Conservation (phyloP, 1,140 invertebrate genomes). For the Cataglyphis hispanica region DNA sequence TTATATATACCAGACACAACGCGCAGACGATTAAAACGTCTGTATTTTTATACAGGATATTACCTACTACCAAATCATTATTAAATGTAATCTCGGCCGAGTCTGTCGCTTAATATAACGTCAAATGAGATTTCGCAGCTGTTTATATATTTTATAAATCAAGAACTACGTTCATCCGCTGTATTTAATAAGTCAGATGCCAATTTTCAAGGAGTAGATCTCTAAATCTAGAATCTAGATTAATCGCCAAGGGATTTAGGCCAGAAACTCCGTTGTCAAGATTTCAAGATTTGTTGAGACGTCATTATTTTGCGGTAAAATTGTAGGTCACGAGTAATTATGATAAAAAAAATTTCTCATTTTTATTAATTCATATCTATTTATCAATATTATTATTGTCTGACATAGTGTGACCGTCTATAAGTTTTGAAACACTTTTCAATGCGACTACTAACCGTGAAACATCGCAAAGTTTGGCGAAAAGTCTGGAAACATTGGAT, state of each 20-base stretch:
- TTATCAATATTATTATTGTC: not conserved
- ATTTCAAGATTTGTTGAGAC: not conserved
- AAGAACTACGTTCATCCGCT: constrained; percentile 27
- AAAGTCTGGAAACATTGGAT: constrained; percentile 1
- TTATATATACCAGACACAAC: constrained; percentile 36
- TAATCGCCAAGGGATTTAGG: constrained; percentile 35
- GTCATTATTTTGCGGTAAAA: constrained; percentile 1
- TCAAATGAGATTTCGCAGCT: constrained; percentile 50
- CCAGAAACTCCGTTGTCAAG: not conserved
- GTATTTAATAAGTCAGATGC: constrained; percentile 38
- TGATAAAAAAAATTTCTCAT: constrained; percentile 5
- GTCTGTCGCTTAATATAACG: constrained; percentile 57
- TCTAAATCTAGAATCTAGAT: constrained; percentile 24
- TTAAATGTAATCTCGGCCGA: constrained; percentile 59
- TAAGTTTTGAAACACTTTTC: not conserved
- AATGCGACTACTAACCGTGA: constrained; percentile 22
- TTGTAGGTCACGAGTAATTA: not conserved
- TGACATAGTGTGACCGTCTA: not conserved
- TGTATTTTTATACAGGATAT: constrained; percentile 58
- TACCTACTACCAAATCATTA: constrained; percentile 46
- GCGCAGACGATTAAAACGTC: constrained; percentile 52
- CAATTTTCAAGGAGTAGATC: constrained; percentile 22
- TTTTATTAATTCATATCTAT: not conserved
- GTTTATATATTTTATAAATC: constrained; percentile 65
- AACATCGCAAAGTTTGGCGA: constrained; percentile 10